Base-by-base conservation (phyloP, 2,888 invertebrate species). In the Harpagoxenus sublaevis region DNA sequence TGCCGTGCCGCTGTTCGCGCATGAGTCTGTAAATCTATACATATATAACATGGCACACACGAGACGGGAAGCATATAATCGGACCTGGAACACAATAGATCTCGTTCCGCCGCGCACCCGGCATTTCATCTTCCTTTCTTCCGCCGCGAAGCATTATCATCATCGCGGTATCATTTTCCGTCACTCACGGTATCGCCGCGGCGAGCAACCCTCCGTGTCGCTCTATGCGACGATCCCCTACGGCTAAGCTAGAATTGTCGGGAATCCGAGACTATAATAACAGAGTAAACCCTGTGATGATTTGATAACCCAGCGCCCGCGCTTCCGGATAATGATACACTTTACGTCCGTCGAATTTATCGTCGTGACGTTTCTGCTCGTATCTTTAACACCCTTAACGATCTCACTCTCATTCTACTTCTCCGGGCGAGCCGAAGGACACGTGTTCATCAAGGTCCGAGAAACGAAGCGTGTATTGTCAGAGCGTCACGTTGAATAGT, bases 51-150 rank as follows among this genome's bases (percentile, higher is more conserved):
- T 31, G 66, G 60, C 68, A 45, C n/a, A 70, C 35, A 88, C 48
- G 65, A 84, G 66, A 23, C 74, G 84, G 74, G 77, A 74, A 84
- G 84, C 85, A 83, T 42, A 60, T 89, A 88, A 89, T 90, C 89
- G 85, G 83, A 68, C 86, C 83, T 88, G 84, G 86, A 87, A 70
- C 71, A 87, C 90, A 90, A 90, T 89, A 85, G 90, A 77, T 74
- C 75, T 82, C 45, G 60, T 79, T 83, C 15, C 39, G 39, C 68
- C 35, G 15, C 31, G 55, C 55, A 42, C 78, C 79, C 90, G 60
- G 77, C 84, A 86, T 87, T 89, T 87, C 89, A 89, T 89, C 89
- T 89, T 87, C 89, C 89, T 89, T 90, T 87, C 90, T 89, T 86
- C 84, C 83, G 45, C 65, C 65, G 65, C 66, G 74, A 62, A 86